Conservation (phyloP, 2,113 vertebrate genomes). For the Bungarus multicinctus region DNA sequence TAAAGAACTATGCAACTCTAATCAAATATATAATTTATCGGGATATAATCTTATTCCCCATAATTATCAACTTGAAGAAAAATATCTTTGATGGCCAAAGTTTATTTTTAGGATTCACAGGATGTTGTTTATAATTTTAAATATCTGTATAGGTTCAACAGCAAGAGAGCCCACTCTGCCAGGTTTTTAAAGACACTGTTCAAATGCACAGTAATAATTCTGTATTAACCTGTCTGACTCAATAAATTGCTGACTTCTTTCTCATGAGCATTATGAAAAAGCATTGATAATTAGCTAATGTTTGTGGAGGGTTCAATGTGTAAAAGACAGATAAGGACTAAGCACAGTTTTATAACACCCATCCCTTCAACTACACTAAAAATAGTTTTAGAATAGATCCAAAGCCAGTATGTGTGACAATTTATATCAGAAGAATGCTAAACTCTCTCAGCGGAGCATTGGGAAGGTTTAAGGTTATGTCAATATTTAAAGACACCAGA, state of each 20-base stretch:
- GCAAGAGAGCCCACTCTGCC: constrained; percentile 21
- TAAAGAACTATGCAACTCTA: neutral
- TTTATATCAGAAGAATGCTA: constrained; percentile 21
- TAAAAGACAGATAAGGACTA: neutral
- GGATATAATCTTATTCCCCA: neutral
- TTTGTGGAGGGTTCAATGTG: constrained; percentile 18
- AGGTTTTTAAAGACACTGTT: constrained; percentile 17
- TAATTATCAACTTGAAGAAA: neutral
- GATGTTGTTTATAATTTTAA: constrained; percentile 24
- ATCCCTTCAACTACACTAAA: neutral
- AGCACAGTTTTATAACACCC: neutral
- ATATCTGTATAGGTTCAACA: constrained; percentile 12
- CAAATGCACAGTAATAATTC: constrained; percentile 14
- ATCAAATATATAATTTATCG: constrained; percentile 1
- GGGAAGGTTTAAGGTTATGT: constrained; percentile 29
- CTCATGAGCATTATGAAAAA: neutral
- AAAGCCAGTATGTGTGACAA: neutral
- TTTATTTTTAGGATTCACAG: constrained; percentile 8
- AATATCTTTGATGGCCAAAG: constrained; percentile 2
- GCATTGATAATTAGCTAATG: constrained; percentile 31
- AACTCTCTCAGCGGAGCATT: neutral
- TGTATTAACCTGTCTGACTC: constrained; percentile 38
- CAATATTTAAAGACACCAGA: constrained; percentile 3
- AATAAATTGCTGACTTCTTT: constrained; percentile 24
- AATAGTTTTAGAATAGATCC: neutral